Evolutionary conservation across 2,113 vertebrate genomes (phyloP), one percentile per base, ranked within the genome.

Genomic region (Channa maculata): DNA sequence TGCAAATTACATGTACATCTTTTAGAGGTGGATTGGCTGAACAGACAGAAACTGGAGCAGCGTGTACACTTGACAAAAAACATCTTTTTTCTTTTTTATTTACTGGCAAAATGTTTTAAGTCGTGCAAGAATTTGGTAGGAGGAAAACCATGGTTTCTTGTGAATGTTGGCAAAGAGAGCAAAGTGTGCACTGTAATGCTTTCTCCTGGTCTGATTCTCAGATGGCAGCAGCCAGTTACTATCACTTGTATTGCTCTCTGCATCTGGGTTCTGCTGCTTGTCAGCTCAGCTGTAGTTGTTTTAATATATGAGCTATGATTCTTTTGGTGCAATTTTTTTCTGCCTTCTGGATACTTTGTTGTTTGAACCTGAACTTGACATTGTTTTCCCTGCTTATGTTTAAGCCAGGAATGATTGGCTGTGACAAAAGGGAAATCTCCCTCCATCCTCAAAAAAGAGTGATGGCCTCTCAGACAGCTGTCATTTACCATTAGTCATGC

Each of bases 291-390:
- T 83, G 62, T 61, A 72, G 62, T 79, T 81, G 82, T 84, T 84
- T 89, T 85, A 77, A 84, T 82, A 87, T 86, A 83, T 89, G 87
- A 86, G 83, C 85, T 71, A 75, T 93, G 86, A 80, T 88, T 88
- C 85, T 88, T 85, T 86, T 67, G 80, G 86, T 91, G 84, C 75
- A 83, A 74, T 88, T 82, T 67, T 84, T 61, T 84, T 77, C 74
- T 87, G 24, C 83, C 76, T 90, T 60, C 72, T 82, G 75, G 82
- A 86, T 83, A 86, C 85, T 91, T 92, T 89, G 80, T 90, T 93
- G 89, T 89, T 89, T 89, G 77, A 90, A 80, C 86, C 86, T 84
- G 79, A 93, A 92, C 86, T 89, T 92, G 86, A 91, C 86, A 88
- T 85, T 89, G 90, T 90, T 91, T 89, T 82, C 68, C 44, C 84